phyloP scores from a whole-genome alignment of 2,113 vertebrate species.

The Lucifuga dentata region DNA sequence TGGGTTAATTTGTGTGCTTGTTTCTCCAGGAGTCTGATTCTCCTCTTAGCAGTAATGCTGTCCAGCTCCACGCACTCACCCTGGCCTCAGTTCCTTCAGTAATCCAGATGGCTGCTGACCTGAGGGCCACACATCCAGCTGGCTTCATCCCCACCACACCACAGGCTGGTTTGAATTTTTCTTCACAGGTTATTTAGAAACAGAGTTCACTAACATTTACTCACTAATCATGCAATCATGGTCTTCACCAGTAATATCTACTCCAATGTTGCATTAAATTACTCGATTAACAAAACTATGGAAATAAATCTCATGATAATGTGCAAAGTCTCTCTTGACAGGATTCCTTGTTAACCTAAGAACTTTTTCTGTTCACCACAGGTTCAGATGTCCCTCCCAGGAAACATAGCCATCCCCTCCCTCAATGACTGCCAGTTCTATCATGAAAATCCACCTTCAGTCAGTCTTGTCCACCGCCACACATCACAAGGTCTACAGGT shows the following conservation, averaged over 20 bases:
- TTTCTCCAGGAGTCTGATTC: constrained; percentile 90
- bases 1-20: constrained; percentile 17
- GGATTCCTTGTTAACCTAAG: neutral
- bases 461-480: constrained; percentile 75
- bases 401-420: constrained; percentile 63
- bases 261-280: too few relatives aligned
- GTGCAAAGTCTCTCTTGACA: neutral
- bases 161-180: constrained; percentile 80
- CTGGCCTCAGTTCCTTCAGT: constrained; percentile 84
- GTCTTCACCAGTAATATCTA: too few relatives aligned
- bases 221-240: too few relatives aligned
- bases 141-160: constrained; percentile 85
- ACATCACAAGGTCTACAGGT: constrained; percentile 57
- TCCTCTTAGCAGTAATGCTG: constrained; percentile 82
- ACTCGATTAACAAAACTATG: too few relatives aligned
- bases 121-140: constrained; percentile 82
- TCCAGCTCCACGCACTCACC: constrained; percentile 84
- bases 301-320: too few relatives aligned
- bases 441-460: constrained; percentile 71
- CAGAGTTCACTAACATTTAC: too few relatives aligned
- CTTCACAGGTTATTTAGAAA: too few relatives aligned
- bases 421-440: constrained; percentile 81
- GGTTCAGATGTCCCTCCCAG: constrained; percentile 71
- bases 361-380: constrained; percentile 12
- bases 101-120: constrained; percentile 84